Evolutionary conservation across 2,797 vertebrate genomes (phyloP).

Genomic region (Gobio occitaniae): DNA sequence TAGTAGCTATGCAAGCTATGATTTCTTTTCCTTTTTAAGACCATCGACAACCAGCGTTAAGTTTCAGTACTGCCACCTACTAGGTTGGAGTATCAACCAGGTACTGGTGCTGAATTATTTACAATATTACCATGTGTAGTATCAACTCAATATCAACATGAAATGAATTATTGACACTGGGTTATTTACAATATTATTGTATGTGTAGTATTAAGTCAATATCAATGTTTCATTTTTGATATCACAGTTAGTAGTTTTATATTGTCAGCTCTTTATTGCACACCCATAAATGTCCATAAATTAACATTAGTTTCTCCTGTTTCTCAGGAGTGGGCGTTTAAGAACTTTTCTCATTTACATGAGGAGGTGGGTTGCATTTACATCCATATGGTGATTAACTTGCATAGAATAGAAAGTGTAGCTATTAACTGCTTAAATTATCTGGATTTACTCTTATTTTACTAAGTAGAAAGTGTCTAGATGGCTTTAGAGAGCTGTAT

Average conservation of each 20-base stretch:
- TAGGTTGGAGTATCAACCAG: background rate
- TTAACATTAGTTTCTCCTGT: no score
- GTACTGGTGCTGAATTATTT: background rate
- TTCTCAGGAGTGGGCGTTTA: background rate
- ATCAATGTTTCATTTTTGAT: background rate
- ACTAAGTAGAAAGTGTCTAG: background rate
- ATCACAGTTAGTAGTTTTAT: background rate
- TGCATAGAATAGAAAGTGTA: background rate
- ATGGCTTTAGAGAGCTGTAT: background rate
- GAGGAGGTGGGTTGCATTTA: background rate
- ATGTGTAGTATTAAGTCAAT: background rate
- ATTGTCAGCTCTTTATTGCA: background rate
- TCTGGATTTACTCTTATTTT: background rate
- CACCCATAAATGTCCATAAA: background rate
- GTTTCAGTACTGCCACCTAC: background rate
- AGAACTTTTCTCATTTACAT: background rate
- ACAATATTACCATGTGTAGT: background rate
- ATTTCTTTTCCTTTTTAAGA: background rate
- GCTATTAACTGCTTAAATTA: background rate
- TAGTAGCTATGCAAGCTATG: background rate
- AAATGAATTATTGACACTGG: background rate
- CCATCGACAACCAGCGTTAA: background rate
- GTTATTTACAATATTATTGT: background rate
- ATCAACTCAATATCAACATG: background rate
- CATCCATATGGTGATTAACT: background rate